Percentiles rank a stretch among this genome's conserved stretches.
Conservation (phyloP, 2,888 invertebrate species). For the Phymatocera aterrima region DNA sequence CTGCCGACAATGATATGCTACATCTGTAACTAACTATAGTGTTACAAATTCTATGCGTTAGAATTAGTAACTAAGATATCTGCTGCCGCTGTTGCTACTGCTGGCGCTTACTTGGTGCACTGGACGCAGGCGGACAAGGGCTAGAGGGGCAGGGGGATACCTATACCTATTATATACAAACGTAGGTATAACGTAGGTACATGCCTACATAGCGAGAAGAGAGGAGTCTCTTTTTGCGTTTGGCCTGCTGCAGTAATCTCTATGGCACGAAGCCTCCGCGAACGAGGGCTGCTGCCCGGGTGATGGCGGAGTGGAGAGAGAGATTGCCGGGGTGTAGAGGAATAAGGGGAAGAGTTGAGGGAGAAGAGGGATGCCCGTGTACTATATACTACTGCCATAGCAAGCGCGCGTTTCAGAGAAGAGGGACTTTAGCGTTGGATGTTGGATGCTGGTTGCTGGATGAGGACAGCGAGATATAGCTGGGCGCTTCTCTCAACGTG, state of each 20-base stretch:
- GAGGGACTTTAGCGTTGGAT: conserved; percentile 28
- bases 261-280: conserved; percentile 41
- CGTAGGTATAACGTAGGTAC: background rate
- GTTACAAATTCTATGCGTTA: background rate
- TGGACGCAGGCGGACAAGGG: background rate
- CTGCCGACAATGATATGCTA: too few relatives aligned
- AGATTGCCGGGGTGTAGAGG: conserved; percentile 9
- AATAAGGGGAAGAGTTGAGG: conserved; percentile 9
- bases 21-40: too few relatives aligned
- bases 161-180: background rate
- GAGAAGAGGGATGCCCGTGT: conserved; percentile 35
- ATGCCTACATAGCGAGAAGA: background rate
- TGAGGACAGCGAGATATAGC: conserved; percentile 18
- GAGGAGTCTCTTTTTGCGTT: conserved; percentile 20
- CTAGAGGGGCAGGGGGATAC: background rate
- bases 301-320: conserved; percentile 10
- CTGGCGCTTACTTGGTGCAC: background rate
- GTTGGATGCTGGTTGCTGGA: conserved; percentile 17
- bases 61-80: background rate
- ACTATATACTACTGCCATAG: too few relatives aligned
- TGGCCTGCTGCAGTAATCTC: conserved; percentile 39
- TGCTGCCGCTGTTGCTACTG: background rate
- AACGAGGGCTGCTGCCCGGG: conserved; percentile 30
- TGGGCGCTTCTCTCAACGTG: conserved; percentile 29
- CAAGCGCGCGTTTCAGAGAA: conserved; percentile 40